Evolutionary conservation across 2,797 vertebrate species (phyloP).

Genomic region (Amniataba percoides): DNA sequence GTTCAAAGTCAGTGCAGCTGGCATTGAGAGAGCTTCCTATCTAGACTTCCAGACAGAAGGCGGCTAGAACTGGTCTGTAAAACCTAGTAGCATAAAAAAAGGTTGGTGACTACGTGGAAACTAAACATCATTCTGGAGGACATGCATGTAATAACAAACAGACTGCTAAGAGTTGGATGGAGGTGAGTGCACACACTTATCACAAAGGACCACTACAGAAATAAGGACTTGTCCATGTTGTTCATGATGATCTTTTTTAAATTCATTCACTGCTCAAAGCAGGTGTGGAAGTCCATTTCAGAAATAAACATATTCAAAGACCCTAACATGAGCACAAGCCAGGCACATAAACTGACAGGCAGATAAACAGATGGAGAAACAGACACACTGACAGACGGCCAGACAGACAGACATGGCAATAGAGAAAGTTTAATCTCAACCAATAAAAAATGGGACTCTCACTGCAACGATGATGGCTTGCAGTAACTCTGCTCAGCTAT

Average conservation of each 20-base stretch:
- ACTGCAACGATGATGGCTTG: conserved; percentile 44
- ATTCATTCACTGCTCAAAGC: conserved; percentile 9
- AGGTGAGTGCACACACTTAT: conserved; percentile 12
- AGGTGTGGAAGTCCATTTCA: neutral
- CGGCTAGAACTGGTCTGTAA: conserved; percentile 54
- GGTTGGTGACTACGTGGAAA: conserved; percentile 49
- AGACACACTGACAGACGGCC: conserved; percentile 34
- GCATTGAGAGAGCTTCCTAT: conserved; percentile 45
- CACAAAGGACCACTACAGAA: neutral
- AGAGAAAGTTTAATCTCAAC: conserved; percentile 43
- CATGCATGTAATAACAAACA: conserved; percentile 41
- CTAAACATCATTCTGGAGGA: conserved; percentile 38
- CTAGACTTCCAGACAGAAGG: conserved; percentile 54
- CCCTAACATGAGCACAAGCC: conserved; percentile 36
- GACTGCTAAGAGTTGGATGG: conserved; percentile 19
- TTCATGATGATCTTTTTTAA: conserved; percentile 8
- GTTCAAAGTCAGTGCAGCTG: conserved; percentile 65
- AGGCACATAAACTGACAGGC: conserved; percentile 22
- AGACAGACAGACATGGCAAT: conserved; percentile 21
- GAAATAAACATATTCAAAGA: conserved; percentile 8
- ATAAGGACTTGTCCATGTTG: conserved; percentile 13
- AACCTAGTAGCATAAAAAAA: conserved; percentile 42
- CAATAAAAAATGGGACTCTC: conserved; percentile 52
- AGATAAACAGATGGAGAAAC: conserved; percentile 44
- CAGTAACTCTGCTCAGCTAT: conserved; percentile 14